A percentile compares a stretch with the other conserved stretches of the same genome.
Conservation (phyloP, 2,113 vertebrate genomes). For the Ia io region DNA sequence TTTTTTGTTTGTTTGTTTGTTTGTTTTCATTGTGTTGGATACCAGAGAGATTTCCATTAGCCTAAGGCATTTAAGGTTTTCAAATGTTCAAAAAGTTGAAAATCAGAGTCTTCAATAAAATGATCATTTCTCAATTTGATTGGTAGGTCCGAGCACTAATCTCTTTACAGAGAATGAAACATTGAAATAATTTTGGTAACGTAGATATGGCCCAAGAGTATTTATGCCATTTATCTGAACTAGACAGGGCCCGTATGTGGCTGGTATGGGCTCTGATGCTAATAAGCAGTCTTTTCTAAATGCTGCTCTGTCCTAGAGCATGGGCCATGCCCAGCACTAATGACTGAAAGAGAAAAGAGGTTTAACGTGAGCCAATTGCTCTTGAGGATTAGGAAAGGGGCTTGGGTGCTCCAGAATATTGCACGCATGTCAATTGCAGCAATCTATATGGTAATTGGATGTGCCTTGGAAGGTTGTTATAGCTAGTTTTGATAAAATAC, state of each 20-base stretch:
- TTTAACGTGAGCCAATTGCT: background rate
- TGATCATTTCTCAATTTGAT: background rate
- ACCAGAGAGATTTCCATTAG: background rate
- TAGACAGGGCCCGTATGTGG: background rate
- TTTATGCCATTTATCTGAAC: background rate
- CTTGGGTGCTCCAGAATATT: background rate
- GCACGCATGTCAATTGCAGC: background rate
- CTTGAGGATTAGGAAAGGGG: background rate
- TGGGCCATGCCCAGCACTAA: background rate
- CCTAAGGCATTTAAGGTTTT: background rate
- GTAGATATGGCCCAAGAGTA: background rate
- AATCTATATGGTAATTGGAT: background rate
- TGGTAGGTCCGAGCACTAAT: background rate
- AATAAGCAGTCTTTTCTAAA: background rate
- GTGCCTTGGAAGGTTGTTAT: background rate
- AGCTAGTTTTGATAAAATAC: constrained; percentile 55
- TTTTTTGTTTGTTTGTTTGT: background rate
- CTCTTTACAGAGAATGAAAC: background rate
- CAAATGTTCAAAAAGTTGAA: background rate
- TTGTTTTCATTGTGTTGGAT: background rate
- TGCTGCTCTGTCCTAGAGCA: background rate
- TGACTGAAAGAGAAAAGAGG: background rate
- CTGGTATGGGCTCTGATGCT: background rate
- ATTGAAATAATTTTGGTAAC: background rate
- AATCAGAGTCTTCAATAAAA: background rate